Conservation (phyloP, 2,888 invertebrate genomes). For the Apotomis turbidana region DNA sequence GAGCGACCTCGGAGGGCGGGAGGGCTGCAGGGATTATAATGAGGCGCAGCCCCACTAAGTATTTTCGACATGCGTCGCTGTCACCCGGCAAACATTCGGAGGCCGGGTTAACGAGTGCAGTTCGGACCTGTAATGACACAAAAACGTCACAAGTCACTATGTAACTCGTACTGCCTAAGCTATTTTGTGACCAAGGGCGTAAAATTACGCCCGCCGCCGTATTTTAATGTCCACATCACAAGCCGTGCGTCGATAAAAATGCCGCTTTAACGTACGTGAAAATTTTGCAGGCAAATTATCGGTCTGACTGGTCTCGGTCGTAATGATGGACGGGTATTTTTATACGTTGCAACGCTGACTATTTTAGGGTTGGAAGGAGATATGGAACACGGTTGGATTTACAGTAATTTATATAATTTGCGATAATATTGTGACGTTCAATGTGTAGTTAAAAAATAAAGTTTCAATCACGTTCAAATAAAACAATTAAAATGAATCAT, state of each 20-base stretch:
- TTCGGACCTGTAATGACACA: background rate
- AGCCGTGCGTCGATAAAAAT: conserved; percentile 41
- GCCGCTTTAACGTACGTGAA: conserved; percentile 35
- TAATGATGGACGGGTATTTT: conserved; percentile 32
- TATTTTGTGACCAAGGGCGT: background rate
- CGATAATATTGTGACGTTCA: background rate
- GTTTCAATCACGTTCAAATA: too few relatives aligned
- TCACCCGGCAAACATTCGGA: conserved; percentile 79
- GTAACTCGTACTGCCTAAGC: background rate
- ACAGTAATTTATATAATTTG: background rate
- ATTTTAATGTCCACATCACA: conserved; percentile 59
- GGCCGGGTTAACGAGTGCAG: conserved; percentile 70
- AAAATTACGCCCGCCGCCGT: conserved; percentile 66
- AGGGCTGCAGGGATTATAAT: conserved; percentile 77
- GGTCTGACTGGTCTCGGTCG: conserved; percentile 34
- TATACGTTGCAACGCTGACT: conserved; percentile 21
- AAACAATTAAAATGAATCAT: too few relatives aligned
- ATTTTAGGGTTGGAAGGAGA: conserved; percentile 5
- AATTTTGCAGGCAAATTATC: conserved; percentile 33
- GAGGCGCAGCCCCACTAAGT: conserved; percentile 82
- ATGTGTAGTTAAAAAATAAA: too few relatives aligned
- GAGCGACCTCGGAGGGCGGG: conserved; percentile 62
- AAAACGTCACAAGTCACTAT: conserved; percentile 17
- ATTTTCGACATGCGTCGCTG: conserved; percentile 83
- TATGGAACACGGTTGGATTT: background rate